Percentiles rank a stretch among this genome's conserved stretches.
Conservation (phyloP, 2,113 vertebrate genomes). For the Pelecanus crispus region DNA sequence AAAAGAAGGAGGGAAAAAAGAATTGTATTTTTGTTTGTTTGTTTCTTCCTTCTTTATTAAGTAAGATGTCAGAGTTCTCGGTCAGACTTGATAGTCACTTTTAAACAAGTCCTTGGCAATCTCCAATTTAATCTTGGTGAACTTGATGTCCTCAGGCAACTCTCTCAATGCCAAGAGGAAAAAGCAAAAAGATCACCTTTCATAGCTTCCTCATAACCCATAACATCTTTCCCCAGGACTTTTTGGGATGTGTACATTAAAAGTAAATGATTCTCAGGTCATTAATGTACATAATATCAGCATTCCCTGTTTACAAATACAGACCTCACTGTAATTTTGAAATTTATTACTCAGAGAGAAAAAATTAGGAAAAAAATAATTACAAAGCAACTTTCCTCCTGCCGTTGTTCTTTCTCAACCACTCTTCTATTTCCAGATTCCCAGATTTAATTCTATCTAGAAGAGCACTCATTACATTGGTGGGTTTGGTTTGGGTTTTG, state of each 20-base stretch:
- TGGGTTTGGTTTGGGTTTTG: neutral
- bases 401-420: neutral
- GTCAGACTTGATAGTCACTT: constrained; percentile 77
- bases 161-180: constrained; percentile 65
- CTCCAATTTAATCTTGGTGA: constrained; percentile 81
- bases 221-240: neutral
- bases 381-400: neutral
- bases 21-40: neutral
- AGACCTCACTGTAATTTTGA: neutral
- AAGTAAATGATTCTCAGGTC: neutral
- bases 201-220: neutral
- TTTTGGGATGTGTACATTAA: neutral
- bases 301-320: neutral
- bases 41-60: constrained; percentile 1
- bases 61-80: constrained; percentile 75
- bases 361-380: neutral
- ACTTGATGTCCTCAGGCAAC: constrained; percentile 69
- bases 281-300: neutral
- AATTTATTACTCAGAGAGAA: neutral
- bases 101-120: constrained; percentile 81
- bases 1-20: constrained; percentile 38
- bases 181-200: constrained; percentile 70
- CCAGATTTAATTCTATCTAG: neutral
- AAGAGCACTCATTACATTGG: neutral
- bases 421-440: neutral